Percentiles rank a stretch among this genome's conserved stretches.
Conservation (phyloP, 2,888 invertebrate genomes). For the Cosmia pyralina region DNA sequence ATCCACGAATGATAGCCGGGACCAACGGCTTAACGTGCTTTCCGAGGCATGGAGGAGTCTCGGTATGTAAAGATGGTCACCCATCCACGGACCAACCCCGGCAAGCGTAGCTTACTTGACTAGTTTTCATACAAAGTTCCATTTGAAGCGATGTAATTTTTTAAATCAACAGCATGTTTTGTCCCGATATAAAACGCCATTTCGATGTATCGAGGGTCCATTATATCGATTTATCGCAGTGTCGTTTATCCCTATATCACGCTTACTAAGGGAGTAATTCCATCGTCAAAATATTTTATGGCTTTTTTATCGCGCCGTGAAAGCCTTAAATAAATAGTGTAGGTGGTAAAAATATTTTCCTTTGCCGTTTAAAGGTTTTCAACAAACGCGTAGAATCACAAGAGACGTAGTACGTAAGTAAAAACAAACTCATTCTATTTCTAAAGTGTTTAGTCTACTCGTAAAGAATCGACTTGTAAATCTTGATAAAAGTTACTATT, state of each 20-base stretch:
- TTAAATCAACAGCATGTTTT: slow-evolving; percentile 2
- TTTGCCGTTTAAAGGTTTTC: slow-evolving; percentile 40
- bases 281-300: slow-evolving; percentile 50
- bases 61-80: too few species aligned
- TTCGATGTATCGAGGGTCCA: slow-evolving; percentile 11
- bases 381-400: slow-evolving; percentile 25
- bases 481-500: slow-evolving; percentile 17
- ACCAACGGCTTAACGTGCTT: too few species aligned
- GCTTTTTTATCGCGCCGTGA: slow-evolving; percentile 50
- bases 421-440: slow-evolving; percentile 44
- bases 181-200: slow-evolving; percentile 4
- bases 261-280: slow-evolving; percentile 31
- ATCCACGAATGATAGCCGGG: too few species aligned
- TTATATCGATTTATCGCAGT: slow-evolving; percentile 42
- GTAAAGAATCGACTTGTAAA: slow-evolving; percentile 24
- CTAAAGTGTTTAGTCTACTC: slow-evolving; percentile 49
- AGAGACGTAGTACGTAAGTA: slow-evolving; percentile 19
- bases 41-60: too few species aligned
- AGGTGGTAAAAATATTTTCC: slow-evolving; percentile 39
- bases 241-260: slow-evolving; percentile 39
- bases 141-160: neutral
- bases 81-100: too few species aligned
- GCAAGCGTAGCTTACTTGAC: too few species aligned
- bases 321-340: slow-evolving; percentile 57
- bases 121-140: too few species aligned